Base-by-base conservation (phyloP, 2,797 vertebrate species). In the Gallinago stenura region DNA sequence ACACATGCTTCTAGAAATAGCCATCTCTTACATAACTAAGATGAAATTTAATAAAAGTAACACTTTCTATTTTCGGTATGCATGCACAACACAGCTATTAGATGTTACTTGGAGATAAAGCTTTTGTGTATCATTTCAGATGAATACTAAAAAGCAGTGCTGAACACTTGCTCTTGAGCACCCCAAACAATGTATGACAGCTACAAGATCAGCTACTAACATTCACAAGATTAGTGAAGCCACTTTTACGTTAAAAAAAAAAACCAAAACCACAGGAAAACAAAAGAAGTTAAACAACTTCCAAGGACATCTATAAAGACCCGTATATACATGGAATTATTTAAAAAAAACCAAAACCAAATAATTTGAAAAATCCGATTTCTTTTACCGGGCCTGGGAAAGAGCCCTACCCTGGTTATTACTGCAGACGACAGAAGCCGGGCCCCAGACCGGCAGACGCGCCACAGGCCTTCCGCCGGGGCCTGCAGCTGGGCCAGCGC, bases 191-290 rank as follows among this genome's bases (percentile, higher is more conserved):
- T 5, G 15, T 7, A 5, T 12, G 43, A 66, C 65, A 87, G 50
- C 78, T 61, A 1, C 0, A 1, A 77, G 17, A 28, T 1, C 10
- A 51, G 46, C 60, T 21, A 30, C 30, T 24, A 19, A 4, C 35
- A 6, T 6, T 12, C 15, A 4, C 57, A 6, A 11, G 1, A 10
- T 7, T 0, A n/a, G 4, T 0, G 5, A 70, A 39, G 33, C 14
- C 45, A 33, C 8, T 68, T 18, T 1, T 12, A 33, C 0, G 2
- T 7, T 9, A 24, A n/a, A n/a, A 24, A n/a, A 30, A 35, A 33
- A 43, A 43, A 7, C 16, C 16, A 30, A 11, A 16, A 51, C 6
- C 3, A 17, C 0, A 0, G 6, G 6, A 6, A 6, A 0, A 0
- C 5, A 14, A 22, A 39, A 26, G 4, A 15, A 89, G 33, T 21